Evolutionary conservation across 2,113 vertebrate genomes (phyloP).

Genomic region (Anguilla rostrata): DNA sequence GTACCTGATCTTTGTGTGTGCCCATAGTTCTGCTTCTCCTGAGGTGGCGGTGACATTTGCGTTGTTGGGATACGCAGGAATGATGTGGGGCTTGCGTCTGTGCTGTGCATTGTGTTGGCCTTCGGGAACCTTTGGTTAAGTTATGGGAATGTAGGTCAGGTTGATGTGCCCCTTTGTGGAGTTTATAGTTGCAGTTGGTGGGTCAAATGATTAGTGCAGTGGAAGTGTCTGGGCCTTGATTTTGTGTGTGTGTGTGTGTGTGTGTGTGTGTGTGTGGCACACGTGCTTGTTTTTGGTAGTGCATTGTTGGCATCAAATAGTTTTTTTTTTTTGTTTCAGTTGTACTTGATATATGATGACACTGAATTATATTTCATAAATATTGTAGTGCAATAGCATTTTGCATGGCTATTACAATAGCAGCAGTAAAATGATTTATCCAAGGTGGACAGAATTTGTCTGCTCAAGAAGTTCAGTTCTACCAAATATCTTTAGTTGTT

Average conservation of each 20-base stretch:
- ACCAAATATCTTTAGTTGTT: background rate
- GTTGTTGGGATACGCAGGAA: background rate
- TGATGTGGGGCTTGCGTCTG: background rate
- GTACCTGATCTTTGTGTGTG: background rate
- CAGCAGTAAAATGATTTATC: constrained; percentile 19
- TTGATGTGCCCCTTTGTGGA: constrained; percentile 15
- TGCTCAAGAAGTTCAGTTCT: background rate
- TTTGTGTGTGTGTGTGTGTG: constrained; percentile 22
- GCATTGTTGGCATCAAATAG: constrained; percentile 62
- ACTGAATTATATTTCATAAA: constrained; percentile 34
- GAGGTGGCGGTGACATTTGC: background rate
- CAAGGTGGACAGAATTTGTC: constrained; percentile 16
- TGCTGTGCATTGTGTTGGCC: background rate
- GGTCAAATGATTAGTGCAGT: constrained; percentile 24
- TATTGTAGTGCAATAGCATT: constrained; percentile 19
- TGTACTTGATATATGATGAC: constrained; percentile 9
- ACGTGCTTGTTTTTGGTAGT: constrained; percentile 60
- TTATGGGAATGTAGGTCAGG: constrained; percentile 29
- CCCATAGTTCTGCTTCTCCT: background rate
- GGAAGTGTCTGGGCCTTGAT: background rate
- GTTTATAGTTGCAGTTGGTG: constrained; percentile 18
- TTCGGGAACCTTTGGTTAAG: background rate
- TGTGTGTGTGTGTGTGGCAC: constrained; percentile 31
- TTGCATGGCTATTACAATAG: background rate
- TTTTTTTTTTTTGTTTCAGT: constrained; percentile 51